Evolutionary conservation across 2,888 invertebrate genomes (phyloP).

Genomic region (Drosophila formosana): DNA sequence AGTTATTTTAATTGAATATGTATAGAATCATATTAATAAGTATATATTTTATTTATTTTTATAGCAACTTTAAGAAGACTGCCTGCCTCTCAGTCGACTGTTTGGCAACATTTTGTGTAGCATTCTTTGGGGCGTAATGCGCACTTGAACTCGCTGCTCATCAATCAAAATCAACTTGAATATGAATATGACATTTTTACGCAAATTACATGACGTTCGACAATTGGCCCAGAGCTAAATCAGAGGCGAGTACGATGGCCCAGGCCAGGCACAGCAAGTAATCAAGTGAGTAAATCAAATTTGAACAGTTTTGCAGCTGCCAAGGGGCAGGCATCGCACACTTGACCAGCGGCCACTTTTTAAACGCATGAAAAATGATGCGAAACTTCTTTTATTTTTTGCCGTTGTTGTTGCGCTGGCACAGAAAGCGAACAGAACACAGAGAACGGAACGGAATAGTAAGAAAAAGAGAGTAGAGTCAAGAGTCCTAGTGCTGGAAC

Average conservation of each 20-base stretch:
- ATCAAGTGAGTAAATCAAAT: slow-evolving; percentile 84
- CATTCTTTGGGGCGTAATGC: slow-evolving; percentile 40
- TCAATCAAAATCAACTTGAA: slow-evolving; percentile 76
- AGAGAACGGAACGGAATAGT: slow-evolving; percentile 6
- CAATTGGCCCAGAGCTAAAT: slow-evolving; percentile 66
- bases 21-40: too few relatives aligned
- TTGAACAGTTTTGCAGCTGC: slow-evolving; percentile 81
- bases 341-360: slow-evolving; percentile 64
- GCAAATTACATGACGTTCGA: slow-evolving; percentile 82
- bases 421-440: not conserved
- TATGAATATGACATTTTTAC: slow-evolving; percentile 82
- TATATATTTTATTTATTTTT: not conserved
- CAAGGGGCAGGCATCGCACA: slow-evolving; percentile 30
- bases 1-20: too few relatives aligned
- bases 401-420: not conserved
- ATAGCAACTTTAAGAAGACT: not conserved
- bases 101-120: slow-evolving; percentile 25
- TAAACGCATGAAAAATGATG: slow-evolving; percentile 83
- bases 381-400: slow-evolving; percentile 18
- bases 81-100: not conserved
- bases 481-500: slow-evolving; percentile 1
- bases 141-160: slow-evolving; percentile 64
- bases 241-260: slow-evolving; percentile 21
- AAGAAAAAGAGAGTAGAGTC: slow-evolving; percentile 18
- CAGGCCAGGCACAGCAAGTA: slow-evolving; percentile 42